These are phyloP conservation scores for Acropora tenuis DNA, from an alignment of 64 coral and sea anemone species.

Conservation along the genomic window DNA sequence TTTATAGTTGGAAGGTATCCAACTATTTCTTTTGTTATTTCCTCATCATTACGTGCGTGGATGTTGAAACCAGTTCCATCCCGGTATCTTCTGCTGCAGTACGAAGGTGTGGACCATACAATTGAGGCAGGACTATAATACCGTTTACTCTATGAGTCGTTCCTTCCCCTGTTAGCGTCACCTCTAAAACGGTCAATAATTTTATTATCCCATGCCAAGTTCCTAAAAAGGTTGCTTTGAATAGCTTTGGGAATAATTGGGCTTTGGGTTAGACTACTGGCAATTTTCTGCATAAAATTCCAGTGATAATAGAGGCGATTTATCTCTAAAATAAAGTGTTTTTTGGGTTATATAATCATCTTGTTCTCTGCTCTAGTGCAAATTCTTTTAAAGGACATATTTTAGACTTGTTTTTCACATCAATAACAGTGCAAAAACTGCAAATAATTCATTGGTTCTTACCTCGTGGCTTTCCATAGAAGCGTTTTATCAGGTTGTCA, in stretches of 20 bases:
- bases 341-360: constrained; percentile 27
- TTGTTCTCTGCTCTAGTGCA: constrained; percentile 43
- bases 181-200: background rate
- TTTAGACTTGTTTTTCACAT: constrained; percentile 29
- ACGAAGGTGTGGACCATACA: too few species aligned
- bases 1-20: constrained; percentile 74
- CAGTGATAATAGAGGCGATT: constrained; percentile 42
- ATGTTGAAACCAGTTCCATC: constrained; percentile 72
- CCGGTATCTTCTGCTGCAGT: background rate
- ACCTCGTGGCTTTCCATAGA: constrained; percentile 49
- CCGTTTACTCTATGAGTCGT: too few species aligned
- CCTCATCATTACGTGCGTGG: constrained; percentile 21
- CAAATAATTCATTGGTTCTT: constrained; percentile 52
- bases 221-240: too few species aligned
- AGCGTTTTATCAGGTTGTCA: constrained; percentile 38
- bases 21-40: constrained; percentile 51
- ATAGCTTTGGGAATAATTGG: too few species aligned
- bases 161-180: too few species aligned
- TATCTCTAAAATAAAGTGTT: constrained; percentile 42
- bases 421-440: constrained; percentile 38
- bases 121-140: too few species aligned
- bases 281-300: background rate
- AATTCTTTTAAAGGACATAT: constrained; percentile 43
- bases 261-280: too few species aligned
- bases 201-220: too few species aligned